Evolutionary conservation across 2,113 vertebrate species (phyloP).

Genomic region (Spea multiplicata): DNA sequence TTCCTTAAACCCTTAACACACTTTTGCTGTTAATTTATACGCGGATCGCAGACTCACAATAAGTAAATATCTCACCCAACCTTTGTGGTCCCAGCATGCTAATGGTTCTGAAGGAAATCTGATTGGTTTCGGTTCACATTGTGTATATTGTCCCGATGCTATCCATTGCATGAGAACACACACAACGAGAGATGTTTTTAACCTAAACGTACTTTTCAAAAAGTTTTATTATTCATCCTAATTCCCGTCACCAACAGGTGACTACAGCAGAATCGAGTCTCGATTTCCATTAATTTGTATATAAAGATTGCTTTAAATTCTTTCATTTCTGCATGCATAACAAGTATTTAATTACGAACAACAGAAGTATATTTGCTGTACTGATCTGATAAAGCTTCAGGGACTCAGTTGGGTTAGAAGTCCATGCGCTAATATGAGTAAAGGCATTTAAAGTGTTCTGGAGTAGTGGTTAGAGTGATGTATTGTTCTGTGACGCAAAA

Average conservation of each 20-base stretch:
- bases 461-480: too few relatives aligned
- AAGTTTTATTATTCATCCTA: not conserved
- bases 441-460: too few relatives aligned
- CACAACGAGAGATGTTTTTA: not conserved
- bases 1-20: too few relatives aligned
- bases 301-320: not conserved
- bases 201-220: not conserved
- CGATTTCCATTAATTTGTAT: not conserved
- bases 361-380: too few relatives aligned
- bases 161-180: not conserved
- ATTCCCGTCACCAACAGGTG: not conserved
- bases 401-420: too few relatives aligned
- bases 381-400: too few relatives aligned
- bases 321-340: not conserved
- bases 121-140: not conserved
- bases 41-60: too few relatives aligned
- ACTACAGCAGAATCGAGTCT: not conserved
- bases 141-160: not conserved
- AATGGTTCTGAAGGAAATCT: not conserved
- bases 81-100: not conserved
- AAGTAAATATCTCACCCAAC: not conserved
- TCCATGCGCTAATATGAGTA: too few relatives aligned
- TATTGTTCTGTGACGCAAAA: too few relatives aligned
- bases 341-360: not conserved
- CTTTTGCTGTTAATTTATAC: too few relatives aligned